phyloP scores from a whole-genome alignment of 2,888 invertebrate genomes.

The Podabrus alpinus region DNA sequence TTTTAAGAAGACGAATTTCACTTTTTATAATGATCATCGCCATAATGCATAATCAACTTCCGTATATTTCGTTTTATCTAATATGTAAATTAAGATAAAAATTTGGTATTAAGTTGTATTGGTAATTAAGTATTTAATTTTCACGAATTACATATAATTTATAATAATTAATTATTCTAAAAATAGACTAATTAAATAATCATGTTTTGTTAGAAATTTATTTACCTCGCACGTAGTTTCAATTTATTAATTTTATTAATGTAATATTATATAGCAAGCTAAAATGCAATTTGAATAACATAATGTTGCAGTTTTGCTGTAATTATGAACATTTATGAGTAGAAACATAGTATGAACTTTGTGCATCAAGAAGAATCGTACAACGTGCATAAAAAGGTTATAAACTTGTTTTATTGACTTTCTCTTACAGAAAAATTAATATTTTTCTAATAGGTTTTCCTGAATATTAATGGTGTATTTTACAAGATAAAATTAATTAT shows the following conservation, averaged over 20 bases:
- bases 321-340: neutral
- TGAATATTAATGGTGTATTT: neutral
- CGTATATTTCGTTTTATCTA: neutral
- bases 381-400: neutral
- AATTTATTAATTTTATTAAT: neutral
- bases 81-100: neutral
- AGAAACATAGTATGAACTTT: neutral
- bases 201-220: neutral
- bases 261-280: neutral
- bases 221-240: neutral
- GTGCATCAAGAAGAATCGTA: neutral
- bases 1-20: neutral
- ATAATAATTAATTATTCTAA: neutral
- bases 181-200: neutral
- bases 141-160: neutral
- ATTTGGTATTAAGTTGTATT: neutral
- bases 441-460: neutral
- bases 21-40: conserved; percentile 1
- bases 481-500: neutral
- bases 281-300: neutral
- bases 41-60: neutral
- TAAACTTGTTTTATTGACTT: neutral
- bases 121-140: neutral
- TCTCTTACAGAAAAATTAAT: neutral
- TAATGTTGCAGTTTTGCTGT: neutral